Base-by-base conservation (phyloP, 2,113 vertebrate species). In the Dasyprocta punctata region DNA sequence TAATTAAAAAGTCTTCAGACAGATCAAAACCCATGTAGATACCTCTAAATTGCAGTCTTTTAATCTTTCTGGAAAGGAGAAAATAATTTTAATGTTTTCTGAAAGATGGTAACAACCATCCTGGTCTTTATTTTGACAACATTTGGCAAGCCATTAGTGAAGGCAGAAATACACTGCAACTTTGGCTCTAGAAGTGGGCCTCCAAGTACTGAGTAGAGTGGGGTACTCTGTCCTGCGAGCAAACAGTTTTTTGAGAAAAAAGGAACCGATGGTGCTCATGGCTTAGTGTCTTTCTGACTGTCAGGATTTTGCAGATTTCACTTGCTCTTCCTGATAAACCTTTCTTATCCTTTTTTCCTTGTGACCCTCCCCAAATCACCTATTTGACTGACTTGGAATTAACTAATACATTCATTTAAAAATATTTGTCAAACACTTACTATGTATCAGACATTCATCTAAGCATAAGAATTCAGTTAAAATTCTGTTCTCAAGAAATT, bases 401-500 rank as follows among this genome's bases (percentile, higher is more conserved):
- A 22, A 92, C 38, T 56, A 65, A 54, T 89, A 28, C 10, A 41
- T 69, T 52, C 20, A 52, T 24, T 73, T 47, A 63, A 36, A 87
- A 71, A 73, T 61, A 88, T 22, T 36, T 54, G 44, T 65, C 82
- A 86, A 94, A 1, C 16, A 80, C 16, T 63, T 75, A 65, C 63
- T 65, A 36, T 65, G 13, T 89, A 67, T 16, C 3, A 95, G 24
- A 10, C 11, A 60, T 63, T 88, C 28, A 89, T 38, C 52, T 47
- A 81, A 65, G 30, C 28, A 52, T 44, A 61, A n/a, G 30, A 87
- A 94, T 80, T 97, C 61, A 90, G 82, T 36, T 26, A 82, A 94
- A 88, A 56, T 1, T 28, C 16, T 67, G 2, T 17, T 30, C 47
- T 96, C 67, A 63, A 1, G 16, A 54, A 75, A 5, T 30, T 75